phyloP scores from a whole-genome alignment of 2,888 invertebrate genomes.

The Julus scanicus region DNA sequence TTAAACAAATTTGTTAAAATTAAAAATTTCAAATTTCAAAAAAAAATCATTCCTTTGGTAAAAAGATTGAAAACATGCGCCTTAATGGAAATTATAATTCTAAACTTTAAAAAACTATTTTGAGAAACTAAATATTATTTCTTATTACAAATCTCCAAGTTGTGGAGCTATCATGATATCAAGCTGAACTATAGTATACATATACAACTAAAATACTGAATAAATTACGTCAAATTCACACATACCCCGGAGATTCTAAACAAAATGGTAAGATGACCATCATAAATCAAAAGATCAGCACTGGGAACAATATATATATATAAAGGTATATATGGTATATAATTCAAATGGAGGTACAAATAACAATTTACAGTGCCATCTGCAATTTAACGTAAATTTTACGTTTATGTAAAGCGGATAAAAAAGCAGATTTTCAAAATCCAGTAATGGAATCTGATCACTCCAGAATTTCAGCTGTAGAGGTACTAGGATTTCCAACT shows the following conservation, averaged over 20 bases:
- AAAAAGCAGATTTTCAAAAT: neutral
- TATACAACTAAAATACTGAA: neutral
- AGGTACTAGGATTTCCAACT: constrained; percentile 57
- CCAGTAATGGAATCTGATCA: neutral
- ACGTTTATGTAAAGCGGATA: neutral
- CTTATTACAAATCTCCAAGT: neutral
- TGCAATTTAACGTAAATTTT: neutral
- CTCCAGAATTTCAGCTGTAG: constrained; percentile 51
- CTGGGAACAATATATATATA: neutral
- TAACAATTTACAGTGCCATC: constrained; percentile 31
- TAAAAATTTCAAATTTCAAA: neutral
- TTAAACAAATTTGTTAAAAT: no score
- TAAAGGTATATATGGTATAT: neutral
- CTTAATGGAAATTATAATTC: neutral
- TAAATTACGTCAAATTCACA: constrained; percentile 18
- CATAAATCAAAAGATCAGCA: neutral
- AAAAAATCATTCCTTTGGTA: neutral
- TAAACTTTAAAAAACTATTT: neutral
- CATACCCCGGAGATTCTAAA: constrained; percentile 19
- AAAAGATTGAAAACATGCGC: neutral
- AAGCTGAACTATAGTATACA: neutral
- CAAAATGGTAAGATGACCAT: neutral
- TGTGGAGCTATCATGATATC: neutral
- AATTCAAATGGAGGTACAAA: constrained; percentile 1
- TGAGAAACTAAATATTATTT: neutral